Evolutionary conservation across 2,888 invertebrate species (phyloP).

Genomic region (Salticus scenicus): DNA sequence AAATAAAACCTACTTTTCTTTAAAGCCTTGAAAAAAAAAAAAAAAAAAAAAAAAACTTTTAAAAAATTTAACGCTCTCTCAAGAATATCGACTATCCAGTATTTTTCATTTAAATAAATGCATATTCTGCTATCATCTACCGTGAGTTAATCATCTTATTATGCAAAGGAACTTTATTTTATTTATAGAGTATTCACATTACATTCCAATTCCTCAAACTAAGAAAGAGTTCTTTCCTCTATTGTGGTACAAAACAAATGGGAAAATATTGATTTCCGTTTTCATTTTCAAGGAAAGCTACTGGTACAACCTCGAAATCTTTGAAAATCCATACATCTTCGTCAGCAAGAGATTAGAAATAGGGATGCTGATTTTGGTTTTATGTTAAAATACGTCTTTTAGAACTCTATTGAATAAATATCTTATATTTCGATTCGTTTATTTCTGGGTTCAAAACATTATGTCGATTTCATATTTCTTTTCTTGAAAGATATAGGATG

Average conservation of each 20-base stretch:
- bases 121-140: neutral
- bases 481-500: neutral
- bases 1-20: too few species aligned
- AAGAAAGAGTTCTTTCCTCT: neutral
- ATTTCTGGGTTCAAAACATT: neutral
- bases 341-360: slow-evolving; percentile 5
- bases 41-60: too few species aligned
- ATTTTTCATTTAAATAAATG: too few species aligned
- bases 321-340: slow-evolving; percentile 13
- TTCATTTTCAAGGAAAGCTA: neutral
- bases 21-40: too few species aligned
- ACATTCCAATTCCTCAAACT: neutral
- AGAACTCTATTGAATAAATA: neutral
- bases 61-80: too few species aligned
- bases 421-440: neutral
- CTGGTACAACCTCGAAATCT: slow-evolving; percentile 1
- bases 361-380: neutral
- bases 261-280: slow-evolving; percentile 12
- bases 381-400: slow-evolving; percentile 6
- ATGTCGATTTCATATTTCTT: neutral
- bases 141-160: neutral
- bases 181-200: neutral
- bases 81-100: too few species aligned
- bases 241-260: neutral
- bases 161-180: neutral